Base-by-base conservation (phyloP, 1,140 invertebrate genomes). In the Lasioglossum albipes region DNA sequence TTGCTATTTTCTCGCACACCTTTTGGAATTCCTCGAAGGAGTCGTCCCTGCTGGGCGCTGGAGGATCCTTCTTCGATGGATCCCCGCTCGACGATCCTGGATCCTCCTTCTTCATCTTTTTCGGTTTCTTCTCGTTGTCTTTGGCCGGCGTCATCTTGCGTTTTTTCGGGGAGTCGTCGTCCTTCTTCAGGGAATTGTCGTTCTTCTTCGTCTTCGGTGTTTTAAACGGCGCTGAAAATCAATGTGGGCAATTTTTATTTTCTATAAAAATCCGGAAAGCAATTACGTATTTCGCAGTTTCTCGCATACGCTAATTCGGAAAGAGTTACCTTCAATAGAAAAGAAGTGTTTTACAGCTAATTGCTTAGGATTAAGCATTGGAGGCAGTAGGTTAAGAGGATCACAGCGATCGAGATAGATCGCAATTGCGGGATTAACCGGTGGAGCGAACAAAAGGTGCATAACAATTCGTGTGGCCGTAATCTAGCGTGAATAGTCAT, bases 21-120 rank as follows among this genome's bases (percentile, higher is more conserved):
- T 94, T 94, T 81, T 96, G 94, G 92, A 98, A 99, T 87, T 96
- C 95, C 64, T 95, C 94, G 90, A 99, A 97, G 65, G 94, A 94
- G 88, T 97, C 94, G 91, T 97, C 97, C 73, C 95, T 88, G 31
- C 79, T 83, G 16, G 76, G 10, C 0, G 45, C 54, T n/a, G 54
- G 2, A 20, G 61, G 22, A 73, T 31, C 36, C 64, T 67, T 75
- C 71, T 41, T 52, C 6, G 65, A 72, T 31, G 18, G 66, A 62
- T 13, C 18, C 52, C 67, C 69, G 22, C 73, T 72, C 2, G 31
- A 41, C 0, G 62, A 57, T n/a, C 7, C 2, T 2, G 57, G 41
- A 7, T 3, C 20, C 1, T 49, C 27, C 4, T 4, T n/a, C 2
- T 27, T 41, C 2, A 10, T 0, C 0, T 41, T 62, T 22, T 45